A percentile compares a stretch with the other conserved stretches of the same genome.
Evolutionary conservation across 2,888 invertebrate species (phyloP).

Genomic region (Melanostoma mellinum): DNA sequence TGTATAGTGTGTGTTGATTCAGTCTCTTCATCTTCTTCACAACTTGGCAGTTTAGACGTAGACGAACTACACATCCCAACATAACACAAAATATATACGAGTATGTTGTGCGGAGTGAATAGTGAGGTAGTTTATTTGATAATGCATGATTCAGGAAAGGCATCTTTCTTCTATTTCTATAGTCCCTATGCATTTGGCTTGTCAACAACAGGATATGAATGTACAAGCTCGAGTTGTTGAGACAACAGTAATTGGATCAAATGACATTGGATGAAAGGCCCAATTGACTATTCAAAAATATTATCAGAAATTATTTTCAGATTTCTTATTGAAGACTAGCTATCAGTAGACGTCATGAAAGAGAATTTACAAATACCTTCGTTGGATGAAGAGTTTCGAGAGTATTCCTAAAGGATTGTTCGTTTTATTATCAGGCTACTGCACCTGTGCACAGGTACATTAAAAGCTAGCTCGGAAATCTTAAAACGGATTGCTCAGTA

Average conservation of each 20-base stretch:
- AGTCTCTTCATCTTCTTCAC: conserved; percentile 56
- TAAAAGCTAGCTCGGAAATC: too few species aligned
- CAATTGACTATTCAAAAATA: conserved; percentile 52
- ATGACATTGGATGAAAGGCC: conserved; percentile 65
- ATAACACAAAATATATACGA: not conserved
- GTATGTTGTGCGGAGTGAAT: not conserved
- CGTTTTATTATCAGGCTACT: too few species aligned
- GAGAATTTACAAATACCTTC: too few species aligned
- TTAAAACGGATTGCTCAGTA: too few species aligned
- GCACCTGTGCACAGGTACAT: too few species aligned
- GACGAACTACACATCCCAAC: conserved; percentile 10
- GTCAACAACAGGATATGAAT: conserved; percentile 66
- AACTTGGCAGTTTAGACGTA: conserved; percentile 35
- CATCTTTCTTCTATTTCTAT: conserved; percentile 1
- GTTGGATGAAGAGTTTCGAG: too few species aligned
- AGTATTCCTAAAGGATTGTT: too few species aligned
- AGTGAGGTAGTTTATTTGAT: conserved; percentile 46
- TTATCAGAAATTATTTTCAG: conserved; percentile 24
- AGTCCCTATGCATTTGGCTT: conserved; percentile 44
- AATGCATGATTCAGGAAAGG: conserved; percentile 30
- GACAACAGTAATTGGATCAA: conserved; percentile 69
- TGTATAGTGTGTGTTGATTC: conserved; percentile 57
- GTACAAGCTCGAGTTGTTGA: conserved; percentile 55
- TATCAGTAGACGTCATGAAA: too few species aligned
- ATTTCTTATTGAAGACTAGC: not conserved